phyloP scores from a whole-genome alignment of 2,797 vertebrate genomes.

The Xerus rutilus region DNA sequence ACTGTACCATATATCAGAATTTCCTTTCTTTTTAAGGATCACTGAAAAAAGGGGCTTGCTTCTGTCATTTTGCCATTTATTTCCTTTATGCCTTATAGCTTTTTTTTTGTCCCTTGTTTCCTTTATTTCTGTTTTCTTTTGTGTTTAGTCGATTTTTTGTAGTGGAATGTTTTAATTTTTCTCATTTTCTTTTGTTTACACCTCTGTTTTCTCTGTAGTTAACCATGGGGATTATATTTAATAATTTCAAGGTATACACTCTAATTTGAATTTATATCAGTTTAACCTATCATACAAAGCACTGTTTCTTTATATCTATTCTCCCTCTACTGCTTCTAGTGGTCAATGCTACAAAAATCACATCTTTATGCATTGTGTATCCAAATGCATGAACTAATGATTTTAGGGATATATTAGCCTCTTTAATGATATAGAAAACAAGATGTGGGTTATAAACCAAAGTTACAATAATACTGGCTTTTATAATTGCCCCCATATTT shows the following conservation, averaged over 20 bases:
- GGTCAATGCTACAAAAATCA: neutral
- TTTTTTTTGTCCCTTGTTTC: neutral
- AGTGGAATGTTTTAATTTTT: constrained; percentile 16
- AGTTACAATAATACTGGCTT: neutral
- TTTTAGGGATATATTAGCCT: neutral
- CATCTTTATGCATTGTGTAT: neutral
- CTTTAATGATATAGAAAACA: neutral
- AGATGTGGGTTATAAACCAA: neutral
- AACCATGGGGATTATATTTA: constrained; percentile 14
- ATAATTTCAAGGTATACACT: neutral
- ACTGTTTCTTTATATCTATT: neutral
- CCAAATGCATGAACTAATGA: neutral
- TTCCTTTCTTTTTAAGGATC: neutral
- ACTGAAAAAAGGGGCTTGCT: neutral
- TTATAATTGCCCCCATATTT: neutral
- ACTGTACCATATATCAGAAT: neutral
- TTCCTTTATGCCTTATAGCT: neutral
- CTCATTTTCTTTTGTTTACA: neutral
- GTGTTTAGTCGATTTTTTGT: neutral
- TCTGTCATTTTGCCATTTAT: neutral
- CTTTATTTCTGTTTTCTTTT: neutral
- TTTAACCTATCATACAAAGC: neutral
- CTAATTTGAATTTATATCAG: constrained; percentile 26
- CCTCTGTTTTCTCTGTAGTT: constrained; percentile 3
- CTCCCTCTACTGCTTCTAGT: neutral